These are phyloP conservation scores for Philantomba maxwellii DNA, from an alignment of 2,113 vertebrate genomes.

Conservation along the genomic window DNA sequence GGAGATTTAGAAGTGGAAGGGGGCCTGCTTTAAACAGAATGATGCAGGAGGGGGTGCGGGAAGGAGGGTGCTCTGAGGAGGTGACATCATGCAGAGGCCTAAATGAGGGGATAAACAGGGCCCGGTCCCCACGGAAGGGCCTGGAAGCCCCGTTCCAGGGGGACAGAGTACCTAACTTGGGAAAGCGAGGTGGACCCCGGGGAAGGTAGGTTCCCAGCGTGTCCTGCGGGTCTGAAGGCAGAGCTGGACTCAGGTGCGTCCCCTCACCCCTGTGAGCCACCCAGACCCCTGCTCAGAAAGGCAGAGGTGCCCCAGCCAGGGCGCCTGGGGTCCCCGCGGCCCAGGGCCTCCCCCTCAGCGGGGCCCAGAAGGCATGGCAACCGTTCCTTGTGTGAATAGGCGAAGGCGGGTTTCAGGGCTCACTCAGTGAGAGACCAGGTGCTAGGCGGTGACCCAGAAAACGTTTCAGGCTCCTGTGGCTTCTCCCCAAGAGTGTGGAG, in stretches of 20 bases:
- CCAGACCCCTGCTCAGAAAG: constrained; percentile 15
- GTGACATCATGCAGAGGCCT: background rate
- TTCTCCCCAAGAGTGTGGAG: background rate
- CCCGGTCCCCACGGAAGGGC: background rate
- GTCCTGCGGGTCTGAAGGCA: background rate
- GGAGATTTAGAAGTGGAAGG: background rate
- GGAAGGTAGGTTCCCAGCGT: background rate
- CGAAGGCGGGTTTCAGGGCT: background rate
- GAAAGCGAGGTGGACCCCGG: background rate
- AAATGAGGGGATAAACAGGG: background rate
- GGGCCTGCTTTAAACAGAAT: background rate
- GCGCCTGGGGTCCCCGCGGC: background rate
- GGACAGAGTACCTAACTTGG: background rate
- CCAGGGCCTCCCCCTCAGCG: background rate
- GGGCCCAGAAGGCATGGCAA: background rate
- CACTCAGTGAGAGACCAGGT: background rate
- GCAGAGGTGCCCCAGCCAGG: background rate
- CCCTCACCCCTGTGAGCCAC: constrained; percentile 35
- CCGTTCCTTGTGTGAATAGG: background rate
- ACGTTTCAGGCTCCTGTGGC: background rate
- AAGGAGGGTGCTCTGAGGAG: background rate
- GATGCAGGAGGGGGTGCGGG: fast-evolving
- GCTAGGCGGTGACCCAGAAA: constrained; percentile 55
- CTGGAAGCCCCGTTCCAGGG: background rate
- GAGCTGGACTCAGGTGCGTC: constrained; percentile 32